Conservation (phyloP, 2,113 vertebrate genomes). For the Charadrius vociferus region DNA sequence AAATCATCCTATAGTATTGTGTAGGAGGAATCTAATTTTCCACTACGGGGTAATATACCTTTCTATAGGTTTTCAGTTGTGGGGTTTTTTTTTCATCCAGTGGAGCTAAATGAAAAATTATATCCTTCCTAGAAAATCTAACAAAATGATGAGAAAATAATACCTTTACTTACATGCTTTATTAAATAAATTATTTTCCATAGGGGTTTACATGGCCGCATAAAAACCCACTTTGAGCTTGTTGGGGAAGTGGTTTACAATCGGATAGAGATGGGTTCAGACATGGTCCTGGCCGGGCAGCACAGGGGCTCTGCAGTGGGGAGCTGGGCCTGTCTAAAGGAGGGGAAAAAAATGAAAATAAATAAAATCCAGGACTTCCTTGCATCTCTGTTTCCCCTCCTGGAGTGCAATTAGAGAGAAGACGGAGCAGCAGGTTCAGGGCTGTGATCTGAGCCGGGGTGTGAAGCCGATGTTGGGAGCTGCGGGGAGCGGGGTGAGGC, state of each 20-base stretch:
- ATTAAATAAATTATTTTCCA: conserved; percentile 1
- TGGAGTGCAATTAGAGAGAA: background rate
- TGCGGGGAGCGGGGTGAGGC: background rate
- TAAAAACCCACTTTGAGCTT: background rate
- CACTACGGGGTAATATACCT: background rate
- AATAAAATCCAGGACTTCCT: background rate
- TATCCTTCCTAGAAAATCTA: conserved; percentile 25
- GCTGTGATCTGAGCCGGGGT: background rate
- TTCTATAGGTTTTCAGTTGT: conserved; percentile 10
- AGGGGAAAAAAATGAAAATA: background rate
- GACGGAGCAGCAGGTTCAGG: accelerated
- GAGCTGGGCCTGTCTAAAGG: background rate
- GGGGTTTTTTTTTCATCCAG: background rate
- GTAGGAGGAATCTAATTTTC: conserved; percentile 58
- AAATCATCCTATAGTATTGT: conserved; percentile 35
- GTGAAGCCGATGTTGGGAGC: background rate
- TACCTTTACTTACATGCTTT: background rate
- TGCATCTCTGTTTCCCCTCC: background rate
- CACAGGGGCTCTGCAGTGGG: background rate
- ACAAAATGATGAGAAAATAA: conserved; percentile 33
- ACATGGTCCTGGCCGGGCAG: accelerated
- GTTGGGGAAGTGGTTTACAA: background rate
- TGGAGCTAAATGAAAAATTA: conserved; percentile 47
- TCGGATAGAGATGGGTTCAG: background rate
- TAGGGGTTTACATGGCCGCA: background rate